A percentile compares a stretch with the other conserved stretches of the same genome.
These are phyloP conservation scores for Poliocrania exsul DNA, from an alignment of 2,797 vertebrate species.

Conservation along the genomic window DNA sequence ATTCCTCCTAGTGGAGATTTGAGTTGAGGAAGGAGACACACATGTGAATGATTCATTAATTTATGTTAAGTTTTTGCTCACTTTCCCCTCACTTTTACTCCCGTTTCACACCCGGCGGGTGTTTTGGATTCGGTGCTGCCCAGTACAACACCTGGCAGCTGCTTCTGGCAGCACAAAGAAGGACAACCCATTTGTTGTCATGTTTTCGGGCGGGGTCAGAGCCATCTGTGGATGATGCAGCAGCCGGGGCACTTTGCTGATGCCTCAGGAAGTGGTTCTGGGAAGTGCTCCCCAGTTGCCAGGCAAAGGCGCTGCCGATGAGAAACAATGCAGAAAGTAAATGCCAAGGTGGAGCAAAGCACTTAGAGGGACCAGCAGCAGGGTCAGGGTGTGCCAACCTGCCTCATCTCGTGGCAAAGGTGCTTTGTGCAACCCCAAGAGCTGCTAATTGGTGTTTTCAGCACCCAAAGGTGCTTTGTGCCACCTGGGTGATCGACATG, in stretches of 20 bases:
- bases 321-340: not conserved
- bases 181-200: not conserved
- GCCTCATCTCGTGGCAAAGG: not conserved
- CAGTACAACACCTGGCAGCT: not conserved
- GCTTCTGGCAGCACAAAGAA: too few relatives aligned
- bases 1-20: rapidly evolving
- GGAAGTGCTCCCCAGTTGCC: constrained; percentile 25
- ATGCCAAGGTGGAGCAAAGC: not conserved
- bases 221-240: not conserved
- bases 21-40: not conserved
- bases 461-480: not conserved
- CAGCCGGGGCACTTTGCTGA: not conserved
- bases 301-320: not conserved
- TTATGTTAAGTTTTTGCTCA: not conserved
- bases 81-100: not conserved
- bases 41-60: not conserved
- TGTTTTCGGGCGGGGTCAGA: not conserved
- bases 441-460: too few relatives aligned
- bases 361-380: not conserved
- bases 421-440: not conserved
- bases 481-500: rapidly evolving
- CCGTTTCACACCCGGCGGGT: rapidly evolving
- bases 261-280: not conserved
- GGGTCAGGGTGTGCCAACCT: not conserved
- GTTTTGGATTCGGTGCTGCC: rapidly evolving